Evolutionary conservation across 2,888 invertebrate genomes (phyloP).

Genomic region (Scelioninae gen. 1): DNA sequence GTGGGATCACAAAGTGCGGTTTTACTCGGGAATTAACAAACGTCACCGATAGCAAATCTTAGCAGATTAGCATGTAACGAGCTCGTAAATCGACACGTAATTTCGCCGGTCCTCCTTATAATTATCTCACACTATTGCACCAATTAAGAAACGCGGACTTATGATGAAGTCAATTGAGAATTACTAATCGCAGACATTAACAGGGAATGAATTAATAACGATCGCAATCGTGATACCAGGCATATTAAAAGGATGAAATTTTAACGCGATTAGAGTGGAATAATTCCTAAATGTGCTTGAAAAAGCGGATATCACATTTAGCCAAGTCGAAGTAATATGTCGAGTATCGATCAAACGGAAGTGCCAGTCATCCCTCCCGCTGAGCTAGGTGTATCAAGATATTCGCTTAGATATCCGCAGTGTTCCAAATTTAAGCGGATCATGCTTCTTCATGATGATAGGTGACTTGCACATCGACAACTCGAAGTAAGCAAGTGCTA

Average conservation of each 20-base stretch:
- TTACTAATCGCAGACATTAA: conserved; percentile 39
- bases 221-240: conserved; percentile 37
- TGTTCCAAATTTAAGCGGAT: conserved; percentile 78
- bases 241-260: conserved; percentile 52
- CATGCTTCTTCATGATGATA: conserved; percentile 77
- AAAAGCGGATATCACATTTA: conserved; percentile 55
- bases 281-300: conserved; percentile 40
- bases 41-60: conserved; percentile 73
- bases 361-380: conserved; percentile 74
- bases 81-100: conserved; percentile 78
- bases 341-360: conserved; percentile 77
- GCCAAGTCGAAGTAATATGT: conserved; percentile 70
- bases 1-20: conserved; percentile 76
- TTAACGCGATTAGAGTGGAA: conserved; percentile 41
- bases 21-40: conserved; percentile 74
- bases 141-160: conserved; percentile 52
- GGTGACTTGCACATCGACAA: conserved; percentile 80
- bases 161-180: conserved; percentile 57
- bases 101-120: conserved; percentile 61
- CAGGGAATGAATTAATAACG: conserved; percentile 30
- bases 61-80: conserved; percentile 79
- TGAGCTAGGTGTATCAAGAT: conserved; percentile 79
- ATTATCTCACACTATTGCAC: conserved; percentile 44
- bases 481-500: conserved; percentile 69
- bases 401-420: conserved; percentile 73